Percentiles rank a stretch among this genome's conserved stretches.
Conservation (phyloP, 2,797 vertebrate species). For the Euthynnus affinis region DNA sequence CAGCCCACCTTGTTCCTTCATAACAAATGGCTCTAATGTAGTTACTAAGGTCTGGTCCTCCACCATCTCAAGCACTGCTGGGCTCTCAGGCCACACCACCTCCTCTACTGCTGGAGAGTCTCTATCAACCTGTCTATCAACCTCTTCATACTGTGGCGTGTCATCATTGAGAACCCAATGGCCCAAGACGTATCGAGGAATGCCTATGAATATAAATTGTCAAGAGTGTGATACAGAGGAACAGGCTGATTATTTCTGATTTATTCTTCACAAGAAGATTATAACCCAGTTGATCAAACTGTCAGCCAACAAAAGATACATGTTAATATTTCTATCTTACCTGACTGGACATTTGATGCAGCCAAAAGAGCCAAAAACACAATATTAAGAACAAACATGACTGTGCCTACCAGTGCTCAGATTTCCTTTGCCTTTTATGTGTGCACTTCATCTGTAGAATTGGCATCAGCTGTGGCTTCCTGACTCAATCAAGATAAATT, state of each 20-base stretch:
- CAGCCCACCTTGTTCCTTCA: constrained; percentile 59
- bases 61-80: rapidly evolving
- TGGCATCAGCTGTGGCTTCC: constrained; percentile 69
- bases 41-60: background rate
- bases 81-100: background rate
- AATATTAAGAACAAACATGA: constrained; percentile 63
- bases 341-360: constrained; percentile 33
- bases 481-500: constrained; percentile 64
- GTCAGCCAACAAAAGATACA: background rate
- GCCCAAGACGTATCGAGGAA: constrained; percentile 25
- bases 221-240: background rate
- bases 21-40: background rate
- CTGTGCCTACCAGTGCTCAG: background rate
- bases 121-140: background rate
- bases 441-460: constrained; percentile 55
- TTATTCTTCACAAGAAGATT: background rate
- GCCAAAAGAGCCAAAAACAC: constrained; percentile 61
- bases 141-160: background rate
- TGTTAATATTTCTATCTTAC: constrained; percentile 45
- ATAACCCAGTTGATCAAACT: background rate
- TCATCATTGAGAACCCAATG: constrained; percentile 39
- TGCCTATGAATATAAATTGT: constrained; percentile 21
- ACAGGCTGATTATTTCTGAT: background rate
- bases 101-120: background rate
- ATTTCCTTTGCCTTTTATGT: constrained; percentile 50